Evolutionary conservation across 2,113 vertebrate genomes (phyloP), one percentile per base, ranked within the genome.

Genomic region (Chinchilla lanigera): DNA sequence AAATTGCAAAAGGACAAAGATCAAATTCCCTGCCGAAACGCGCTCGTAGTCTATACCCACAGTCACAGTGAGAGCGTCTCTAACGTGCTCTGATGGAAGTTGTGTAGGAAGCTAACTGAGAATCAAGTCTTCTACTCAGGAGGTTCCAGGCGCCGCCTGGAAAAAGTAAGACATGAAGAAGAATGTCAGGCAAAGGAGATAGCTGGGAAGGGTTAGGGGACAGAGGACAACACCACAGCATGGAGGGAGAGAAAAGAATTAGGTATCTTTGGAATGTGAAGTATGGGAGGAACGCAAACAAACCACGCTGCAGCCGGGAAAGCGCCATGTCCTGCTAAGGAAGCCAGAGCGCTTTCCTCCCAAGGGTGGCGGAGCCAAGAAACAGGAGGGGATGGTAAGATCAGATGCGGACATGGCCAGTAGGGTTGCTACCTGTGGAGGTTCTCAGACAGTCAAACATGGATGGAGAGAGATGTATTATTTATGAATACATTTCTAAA

Each of bases 21-120:
- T 85, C 67, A 90, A 93, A 95, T n/a, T 67, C 33, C 80, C 90
- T 63, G 7, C 67, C 67, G 83, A 61, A 94, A 94, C 56, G n/a
- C 61, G 82, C 73, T 92, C 50, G 60, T 0, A 86, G 65, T 86
- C 50, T 77, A 44, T 16, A 85, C 7, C 47, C 4, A 38, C 7
- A 47, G 78, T 82, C 50, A 35, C 30, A 82, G 20, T n/a, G 44
- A 86, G n/a, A 58, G 60, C 33, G 44, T 61, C 81, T 86, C 19
- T 60, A 58, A 78, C 11, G 11, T 20, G 47, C 44, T 54, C 14
- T 47, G 35, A 56, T 20, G 30, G 47, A 69, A 54, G 41, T 26
- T 26, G 61, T 17, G 73, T 7, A 35, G 5, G 33, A 47, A 86
- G 61, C 58, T 60, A 44, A 56, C 8, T 44, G 3, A 54, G 92